Evolutionary conservation across 2,113 vertebrate genomes (phyloP), one percentile per base, ranked within the genome.

Genomic region (Menidia beryllina): DNA sequence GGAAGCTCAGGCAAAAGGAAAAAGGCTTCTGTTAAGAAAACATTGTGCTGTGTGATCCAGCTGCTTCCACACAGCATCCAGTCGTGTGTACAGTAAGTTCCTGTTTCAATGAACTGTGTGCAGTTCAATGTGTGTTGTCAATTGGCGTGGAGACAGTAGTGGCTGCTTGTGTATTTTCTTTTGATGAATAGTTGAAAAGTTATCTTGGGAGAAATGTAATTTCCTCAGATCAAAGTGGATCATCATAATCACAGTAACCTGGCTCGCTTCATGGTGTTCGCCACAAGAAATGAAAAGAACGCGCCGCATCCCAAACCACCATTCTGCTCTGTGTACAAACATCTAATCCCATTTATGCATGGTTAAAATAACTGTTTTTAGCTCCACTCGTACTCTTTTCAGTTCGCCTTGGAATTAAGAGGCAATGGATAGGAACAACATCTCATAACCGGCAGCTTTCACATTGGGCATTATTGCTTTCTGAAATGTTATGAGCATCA

Each of bases 181-280:
- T 68, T 63, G 67, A 77, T 74, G 53, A 78, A 72, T 57, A 79
- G 71, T 25, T 25, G 23, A 72, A 69, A 77, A 41, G 53, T 78
- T 56, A 60, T 64, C 56, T 71, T 71, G 41, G 75, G 78, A 82
- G 67, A 79, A 81, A 84, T 78, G 65, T 69, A 36, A 80, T 86
- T 86, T 86, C 63, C 57, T 60, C 76, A 84, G 76, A 86, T 88
- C 79, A 74, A 81, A 86, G 79, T 70, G 75, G 81, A 87, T 91
- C 76, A 82, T 80, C 64, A 66, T 85, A 85, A 88, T 83, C 69
- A 70, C 65, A 60, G 72, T 83, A 85, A 86, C 85, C 81, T 80
- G 48, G 82, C 57, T 38, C 24, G 50, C 80, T 70, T 57, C 1
- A 55, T 55, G 25, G 69, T 65, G 71, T 48, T 41, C 0, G 27